Percentiles rank a stretch among this genome's conserved stretches.
phyloP scores from a whole-genome alignment of 2,797 vertebrate species.

The Sebastes itinus region DNA sequence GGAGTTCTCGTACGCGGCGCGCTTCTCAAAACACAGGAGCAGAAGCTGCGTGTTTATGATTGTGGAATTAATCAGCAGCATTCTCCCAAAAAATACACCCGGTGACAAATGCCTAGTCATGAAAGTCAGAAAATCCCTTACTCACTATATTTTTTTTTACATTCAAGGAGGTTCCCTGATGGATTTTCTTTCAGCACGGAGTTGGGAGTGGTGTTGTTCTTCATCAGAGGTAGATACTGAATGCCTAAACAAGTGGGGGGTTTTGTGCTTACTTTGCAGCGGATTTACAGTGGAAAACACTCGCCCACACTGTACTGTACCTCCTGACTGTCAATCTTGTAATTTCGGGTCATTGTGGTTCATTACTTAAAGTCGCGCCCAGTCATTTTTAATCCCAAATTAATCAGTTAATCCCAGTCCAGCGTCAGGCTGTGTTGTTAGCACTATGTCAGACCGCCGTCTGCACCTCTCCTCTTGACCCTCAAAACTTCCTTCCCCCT shows the following conservation, averaged over 20 bases:
- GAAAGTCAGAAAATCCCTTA: constrained; percentile 47
- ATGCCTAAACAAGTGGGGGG: neutral
- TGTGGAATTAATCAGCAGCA: constrained; percentile 52
- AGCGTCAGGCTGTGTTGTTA: constrained; percentile 55
- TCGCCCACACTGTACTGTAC: constrained; percentile 7
- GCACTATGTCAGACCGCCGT: constrained; percentile 42
- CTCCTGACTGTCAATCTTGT: constrained; percentile 64
- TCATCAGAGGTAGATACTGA: neutral
- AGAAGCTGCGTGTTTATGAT: constrained; percentile 52
- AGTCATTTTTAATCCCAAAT: constrained; percentile 81
- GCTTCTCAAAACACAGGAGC: constrained; percentile 54
- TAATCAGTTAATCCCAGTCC: constrained; percentile 76
- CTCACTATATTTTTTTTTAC: constrained; percentile 15
- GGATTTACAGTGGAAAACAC: constrained; percentile 8
- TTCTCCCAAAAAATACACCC: constrained; percentile 36
- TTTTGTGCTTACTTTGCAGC: constrained; percentile 4
- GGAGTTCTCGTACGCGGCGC: constrained; percentile 38
- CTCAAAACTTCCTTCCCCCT: constrained; percentile 64
- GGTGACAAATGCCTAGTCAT: constrained; percentile 47
- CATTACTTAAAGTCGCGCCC: constrained; percentile 70
- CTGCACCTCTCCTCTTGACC: constrained; percentile 63
- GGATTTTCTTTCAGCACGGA: constrained; percentile 26
- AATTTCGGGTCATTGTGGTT: constrained; percentile 69
- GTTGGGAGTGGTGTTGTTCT: neutral
- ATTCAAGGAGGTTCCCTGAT: constrained; percentile 18